A percentile compares a stretch with the other conserved stretches of the same genome.
Evolutionary conservation across 2,113 vertebrate genomes (phyloP).

Genomic region (Candoia aspera): DNA sequence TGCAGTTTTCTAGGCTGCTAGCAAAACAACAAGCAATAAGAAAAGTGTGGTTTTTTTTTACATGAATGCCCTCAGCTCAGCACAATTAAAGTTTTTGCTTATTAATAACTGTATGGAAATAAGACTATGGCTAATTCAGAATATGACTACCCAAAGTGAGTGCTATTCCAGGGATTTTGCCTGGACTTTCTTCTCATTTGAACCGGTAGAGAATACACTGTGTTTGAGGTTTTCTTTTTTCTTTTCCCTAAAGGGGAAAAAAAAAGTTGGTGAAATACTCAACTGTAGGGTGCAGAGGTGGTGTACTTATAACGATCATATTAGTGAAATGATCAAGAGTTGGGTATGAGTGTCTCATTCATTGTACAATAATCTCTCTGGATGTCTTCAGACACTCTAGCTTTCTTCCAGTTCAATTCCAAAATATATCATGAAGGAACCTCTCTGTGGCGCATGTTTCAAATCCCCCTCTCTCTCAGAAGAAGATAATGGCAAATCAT

Average conservation of each 20-base stretch:
- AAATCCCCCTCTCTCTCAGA: not conserved
- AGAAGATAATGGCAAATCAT: not conserved
- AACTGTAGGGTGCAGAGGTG: too few relatives aligned
- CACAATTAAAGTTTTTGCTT: conserved; percentile 21
- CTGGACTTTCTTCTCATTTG: not conserved
- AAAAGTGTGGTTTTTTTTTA: not conserved
- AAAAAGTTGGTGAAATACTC: too few relatives aligned
- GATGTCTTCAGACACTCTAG: too few relatives aligned
- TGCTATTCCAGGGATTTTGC: not conserved
- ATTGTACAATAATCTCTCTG: too few relatives aligned
- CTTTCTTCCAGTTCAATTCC: too few relatives aligned
- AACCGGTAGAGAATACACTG: not conserved
- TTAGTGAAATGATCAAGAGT: too few relatives aligned
- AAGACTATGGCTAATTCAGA: not conserved
- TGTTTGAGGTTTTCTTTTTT: not conserved
- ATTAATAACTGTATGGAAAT: conserved; percentile 10
- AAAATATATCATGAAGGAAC: too few relatives aligned
- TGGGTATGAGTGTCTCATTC: too few relatives aligned
- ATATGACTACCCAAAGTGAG: not conserved
- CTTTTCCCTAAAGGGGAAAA: too few relatives aligned
- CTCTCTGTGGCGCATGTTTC: too few relatives aligned
- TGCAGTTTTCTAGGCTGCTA: conserved; percentile 48
- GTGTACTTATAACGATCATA: too few relatives aligned
- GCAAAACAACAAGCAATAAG: conserved; percentile 30
- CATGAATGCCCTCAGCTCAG: conserved; percentile 26